phyloP scores from a whole-genome alignment of 2,888 invertebrate species.

The Graphium colonna region DNA sequence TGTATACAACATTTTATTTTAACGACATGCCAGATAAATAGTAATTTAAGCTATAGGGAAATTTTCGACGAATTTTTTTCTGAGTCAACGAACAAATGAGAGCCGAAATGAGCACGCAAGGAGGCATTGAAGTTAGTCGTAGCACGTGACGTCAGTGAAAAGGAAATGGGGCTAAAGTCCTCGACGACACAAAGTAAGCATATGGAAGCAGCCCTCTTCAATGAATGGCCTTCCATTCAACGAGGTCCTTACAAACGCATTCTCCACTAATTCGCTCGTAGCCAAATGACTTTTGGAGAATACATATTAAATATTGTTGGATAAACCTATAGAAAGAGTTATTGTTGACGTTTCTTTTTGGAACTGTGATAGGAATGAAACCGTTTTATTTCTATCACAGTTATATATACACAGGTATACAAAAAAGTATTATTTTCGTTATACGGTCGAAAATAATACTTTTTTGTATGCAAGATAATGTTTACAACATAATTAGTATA shows the following conservation, averaged over 20 bases:
- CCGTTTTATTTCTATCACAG: too few species aligned
- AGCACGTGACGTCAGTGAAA: constrained; percentile 55
- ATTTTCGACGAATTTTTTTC: constrained; percentile 9
- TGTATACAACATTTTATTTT: too few species aligned
- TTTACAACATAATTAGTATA: too few species aligned
- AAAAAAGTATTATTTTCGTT: too few species aligned
- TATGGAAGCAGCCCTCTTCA: constrained; percentile 49
- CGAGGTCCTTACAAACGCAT: not conserved
- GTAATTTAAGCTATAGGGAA: not conserved
- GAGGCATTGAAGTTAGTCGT: constrained; percentile 45
- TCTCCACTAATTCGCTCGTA: constrained; percentile 8
- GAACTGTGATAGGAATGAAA: too few species aligned
- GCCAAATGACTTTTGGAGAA: constrained; percentile 3
- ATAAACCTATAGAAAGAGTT: constrained; percentile 1
- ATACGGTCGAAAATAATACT: too few species aligned
- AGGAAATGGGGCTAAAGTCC: constrained; percentile 24
- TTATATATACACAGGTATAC: too few species aligned
- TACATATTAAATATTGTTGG: not conserved
- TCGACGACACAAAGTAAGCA: constrained; percentile 33
- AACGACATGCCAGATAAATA: not conserved
- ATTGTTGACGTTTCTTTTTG: not conserved
- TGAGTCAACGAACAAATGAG: constrained; percentile 20
- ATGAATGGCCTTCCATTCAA: constrained; percentile 11
- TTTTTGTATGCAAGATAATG: too few species aligned
- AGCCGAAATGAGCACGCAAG: constrained; percentile 44